phyloP scores from a whole-genome alignment of 1,140 invertebrate genomes.

The Whitmania pigra region DNA sequence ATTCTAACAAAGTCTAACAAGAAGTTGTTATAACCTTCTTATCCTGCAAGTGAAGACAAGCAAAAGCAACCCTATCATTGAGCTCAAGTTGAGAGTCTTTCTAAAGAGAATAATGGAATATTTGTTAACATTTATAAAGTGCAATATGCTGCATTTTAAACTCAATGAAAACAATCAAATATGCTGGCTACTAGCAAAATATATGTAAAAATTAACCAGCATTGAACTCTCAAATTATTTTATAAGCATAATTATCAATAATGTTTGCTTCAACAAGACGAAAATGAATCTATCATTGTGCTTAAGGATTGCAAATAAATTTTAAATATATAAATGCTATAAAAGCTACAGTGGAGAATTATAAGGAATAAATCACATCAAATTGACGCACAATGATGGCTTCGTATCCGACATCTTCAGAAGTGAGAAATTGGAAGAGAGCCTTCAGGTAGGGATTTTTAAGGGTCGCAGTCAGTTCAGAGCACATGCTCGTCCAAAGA shows the following conservation, averaged over 20 bases:
- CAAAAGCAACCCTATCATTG: constrained; percentile 82
- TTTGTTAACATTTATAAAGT: too few species aligned
- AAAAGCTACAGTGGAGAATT: too few species aligned
- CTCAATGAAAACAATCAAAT: too few species aligned
- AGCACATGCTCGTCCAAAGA: constrained; percentile 68
- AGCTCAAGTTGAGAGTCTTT: constrained; percentile 44
- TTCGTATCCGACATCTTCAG: constrained; percentile 63
- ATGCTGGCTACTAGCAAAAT: too few species aligned
- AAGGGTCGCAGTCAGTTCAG: constrained; percentile 55
- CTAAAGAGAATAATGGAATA: background rate
- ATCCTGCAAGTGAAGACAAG: constrained; percentile 40
- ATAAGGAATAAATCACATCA: background rate
- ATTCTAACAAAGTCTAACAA: background rate
- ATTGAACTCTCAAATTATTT: too few species aligned
- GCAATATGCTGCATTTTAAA: too few species aligned
- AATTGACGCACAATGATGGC: constrained; percentile 57
- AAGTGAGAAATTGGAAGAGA: constrained; percentile 78
- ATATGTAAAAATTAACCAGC: too few species aligned
- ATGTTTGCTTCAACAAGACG: too few species aligned
- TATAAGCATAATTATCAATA: too few species aligned
- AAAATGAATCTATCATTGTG: too few species aligned
- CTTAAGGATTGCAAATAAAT: too few species aligned
- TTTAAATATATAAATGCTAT: too few species aligned
- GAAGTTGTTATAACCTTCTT: background rate
- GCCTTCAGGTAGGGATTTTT: constrained; percentile 76